Conservation (phyloP, 2,888 invertebrate species). For the Eupithecia pulchellata region DNA sequence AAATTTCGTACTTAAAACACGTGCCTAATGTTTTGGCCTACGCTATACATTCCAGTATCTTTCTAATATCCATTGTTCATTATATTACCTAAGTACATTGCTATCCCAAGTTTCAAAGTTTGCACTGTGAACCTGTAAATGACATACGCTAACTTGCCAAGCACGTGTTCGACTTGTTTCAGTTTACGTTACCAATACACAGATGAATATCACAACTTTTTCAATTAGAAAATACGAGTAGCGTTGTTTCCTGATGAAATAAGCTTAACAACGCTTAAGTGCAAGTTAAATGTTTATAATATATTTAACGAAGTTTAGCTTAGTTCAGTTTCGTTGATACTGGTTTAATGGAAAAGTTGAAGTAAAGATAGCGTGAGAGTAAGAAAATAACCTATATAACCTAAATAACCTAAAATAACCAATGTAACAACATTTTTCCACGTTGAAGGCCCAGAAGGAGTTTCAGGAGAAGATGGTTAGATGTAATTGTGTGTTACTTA, state of each 20-base stretch:
- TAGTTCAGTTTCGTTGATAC: background rate
- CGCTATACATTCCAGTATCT: background rate
- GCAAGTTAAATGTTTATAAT: background rate
- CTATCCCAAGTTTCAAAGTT: background rate
- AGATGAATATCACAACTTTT: background rate
- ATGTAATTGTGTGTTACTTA: too few relatives aligned
- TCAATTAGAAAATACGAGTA: background rate
- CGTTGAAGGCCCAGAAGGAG: too few relatives aligned
- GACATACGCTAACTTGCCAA: constrained; percentile 15
- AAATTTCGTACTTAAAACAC: too few relatives aligned
- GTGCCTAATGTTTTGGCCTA: background rate
- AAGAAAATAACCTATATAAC: too few relatives aligned
- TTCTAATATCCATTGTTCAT: background rate
- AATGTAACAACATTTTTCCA: too few relatives aligned
- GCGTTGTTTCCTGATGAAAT: background rate
- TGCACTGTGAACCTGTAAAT: background rate
- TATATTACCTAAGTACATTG: background rate
- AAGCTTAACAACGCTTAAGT: too few relatives aligned
- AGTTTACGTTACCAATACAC: background rate
- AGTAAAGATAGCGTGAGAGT: background rate
- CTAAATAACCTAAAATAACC: too few relatives aligned
- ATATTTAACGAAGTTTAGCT: background rate
- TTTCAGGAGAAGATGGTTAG: too few relatives aligned
- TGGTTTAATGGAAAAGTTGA: background rate
- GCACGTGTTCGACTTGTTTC: constrained; percentile 11